Percentiles rank a stretch among this genome's conserved stretches.
These are phyloP conservation scores for Megaustenia siamemsis DNA, from an alignment of 2,888 invertebrate genomes.

Conservation along the genomic window DNA sequence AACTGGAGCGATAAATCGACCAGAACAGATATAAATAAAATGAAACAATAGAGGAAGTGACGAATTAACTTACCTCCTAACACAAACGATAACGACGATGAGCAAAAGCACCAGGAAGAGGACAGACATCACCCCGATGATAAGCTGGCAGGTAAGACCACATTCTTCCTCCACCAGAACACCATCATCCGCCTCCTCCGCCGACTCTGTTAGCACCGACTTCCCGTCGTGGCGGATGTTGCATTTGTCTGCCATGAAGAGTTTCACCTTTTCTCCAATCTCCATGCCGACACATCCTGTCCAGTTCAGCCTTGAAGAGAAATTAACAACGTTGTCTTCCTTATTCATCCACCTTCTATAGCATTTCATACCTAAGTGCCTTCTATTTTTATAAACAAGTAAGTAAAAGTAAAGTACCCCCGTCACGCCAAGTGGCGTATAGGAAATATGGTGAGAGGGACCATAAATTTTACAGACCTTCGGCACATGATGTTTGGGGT, in stretches of 20 bases:
- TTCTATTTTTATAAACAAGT: too few relatives aligned
- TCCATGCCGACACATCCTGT: constrained; percentile 60
- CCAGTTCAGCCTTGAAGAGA: constrained; percentile 59
- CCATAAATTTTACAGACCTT: too few relatives aligned
- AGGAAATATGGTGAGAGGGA: too few relatives aligned
- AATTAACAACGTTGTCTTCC: neutral
- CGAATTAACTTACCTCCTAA: constrained; percentile 55
- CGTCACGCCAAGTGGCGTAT: too few relatives aligned
- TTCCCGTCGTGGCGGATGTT: constrained; percentile 56
- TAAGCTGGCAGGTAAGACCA: constrained; percentile 57
- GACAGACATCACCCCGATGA: constrained; percentile 58
- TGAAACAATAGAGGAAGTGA: too few relatives aligned
- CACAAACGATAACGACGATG: constrained; percentile 55
- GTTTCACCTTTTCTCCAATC: constrained; percentile 59
- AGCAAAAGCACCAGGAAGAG: constrained; percentile 56
- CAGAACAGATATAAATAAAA: too few relatives aligned
- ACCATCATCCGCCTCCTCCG: constrained; percentile 20
- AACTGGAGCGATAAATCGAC: too few relatives aligned
- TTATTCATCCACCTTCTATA: too few relatives aligned
- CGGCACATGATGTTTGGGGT: too few relatives aligned
- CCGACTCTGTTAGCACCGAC: constrained; percentile 33
- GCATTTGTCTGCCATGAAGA: constrained; percentile 62
- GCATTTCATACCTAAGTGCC: neutral
- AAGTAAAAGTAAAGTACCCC: too few relatives aligned
- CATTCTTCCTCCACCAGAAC: constrained; percentile 58